Base-by-base conservation (phyloP, 1,140 invertebrate species). In the Aphaenogaster rudis region DNA sequence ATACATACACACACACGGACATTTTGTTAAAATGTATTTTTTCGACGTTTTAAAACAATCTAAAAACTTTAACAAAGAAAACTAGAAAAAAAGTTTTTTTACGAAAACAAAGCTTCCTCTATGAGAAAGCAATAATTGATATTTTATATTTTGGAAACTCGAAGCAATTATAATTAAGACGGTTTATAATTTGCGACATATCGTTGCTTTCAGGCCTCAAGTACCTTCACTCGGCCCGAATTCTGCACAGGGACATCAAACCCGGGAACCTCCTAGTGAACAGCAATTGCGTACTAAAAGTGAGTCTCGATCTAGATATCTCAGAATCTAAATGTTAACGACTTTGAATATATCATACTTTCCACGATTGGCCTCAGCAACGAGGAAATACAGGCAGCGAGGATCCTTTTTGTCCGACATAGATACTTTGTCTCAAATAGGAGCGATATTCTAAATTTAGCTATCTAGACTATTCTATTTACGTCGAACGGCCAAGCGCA, bases 191-290 rank as follows among this genome's bases (percentile, higher is more conserved):
- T 54, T 57, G 45, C 11, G 7, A 6, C 17, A 9, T 54, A 63
- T 50, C 92, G 92, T 93, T 92, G 92, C 71, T 96, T 96, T 54
- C 96, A 98, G 98, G 99, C 93, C 96, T 99, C 89, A 99, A 99
- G 96, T 99, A 99, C 96, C 96, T 99, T 88, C 99, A 99, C 96
- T 99, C 99, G 72, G 99, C 99, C 36, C 97, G 98, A 93, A 99
- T 99, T 94, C 96, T 99, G 66, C 99, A 99, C 96, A 97, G 99
- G 94, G 99, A 99, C 96, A 99, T 99, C 92, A 99, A 99, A 95
- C 99, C 99, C n/a, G 99, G 99, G 82, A 99, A 99, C 96, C 96
- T 99, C 82, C 96, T 99, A 92, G 99, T 99, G 91, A 99, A 99
- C 96, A 99, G 98, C 95, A 99, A 99, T 96, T 99, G 99, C 96